phyloP scores from a whole-genome alignment of 2,113 vertebrate genomes.

The Cinclus cinclus region DNA sequence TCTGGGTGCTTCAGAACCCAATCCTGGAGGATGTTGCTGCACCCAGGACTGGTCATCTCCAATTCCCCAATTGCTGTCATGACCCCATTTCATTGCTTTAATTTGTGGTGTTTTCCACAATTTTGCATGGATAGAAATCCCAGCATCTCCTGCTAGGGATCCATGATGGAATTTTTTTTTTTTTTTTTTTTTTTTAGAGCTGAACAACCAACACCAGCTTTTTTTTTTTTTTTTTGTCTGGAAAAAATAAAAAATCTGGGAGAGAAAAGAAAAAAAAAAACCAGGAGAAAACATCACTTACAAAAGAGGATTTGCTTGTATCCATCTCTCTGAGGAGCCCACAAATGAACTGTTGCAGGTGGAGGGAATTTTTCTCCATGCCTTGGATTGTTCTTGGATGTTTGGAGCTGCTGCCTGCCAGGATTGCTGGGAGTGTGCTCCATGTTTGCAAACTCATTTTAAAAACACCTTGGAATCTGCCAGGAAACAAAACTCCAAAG shows the following conservation, averaged over 20 bases:
- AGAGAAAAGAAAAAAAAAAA: not conserved
- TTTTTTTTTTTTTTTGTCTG: not conserved
- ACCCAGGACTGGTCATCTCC: not conserved
- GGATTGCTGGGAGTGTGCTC: accelerated
- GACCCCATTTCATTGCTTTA: not conserved
- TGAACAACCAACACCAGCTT: not conserved
- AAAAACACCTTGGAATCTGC: not conserved
- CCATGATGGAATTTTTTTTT: accelerated
- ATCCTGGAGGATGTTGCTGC: not conserved
- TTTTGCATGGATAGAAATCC: not conserved
- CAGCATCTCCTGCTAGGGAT: accelerated
- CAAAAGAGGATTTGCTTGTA: not conserved
- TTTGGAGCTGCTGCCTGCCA: not conserved
- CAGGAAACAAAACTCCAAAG: not conserved
- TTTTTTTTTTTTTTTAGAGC: not conserved
- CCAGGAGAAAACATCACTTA: not conserved
- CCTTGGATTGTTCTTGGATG: not conserved
- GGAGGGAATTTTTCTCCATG: not conserved
- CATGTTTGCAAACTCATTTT: not conserved
- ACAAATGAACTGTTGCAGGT: not conserved
- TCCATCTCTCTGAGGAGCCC: accelerated
- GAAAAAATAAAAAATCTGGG: not conserved
- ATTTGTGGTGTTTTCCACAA: not conserved
- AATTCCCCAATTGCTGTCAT: accelerated
- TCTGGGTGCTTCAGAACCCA: not conserved